A percentile compares a stretch with the other conserved stretches of the same genome.
phyloP scores from a whole-genome alignment of 2,113 vertebrate species.

The Megaptera novaeangliae region DNA sequence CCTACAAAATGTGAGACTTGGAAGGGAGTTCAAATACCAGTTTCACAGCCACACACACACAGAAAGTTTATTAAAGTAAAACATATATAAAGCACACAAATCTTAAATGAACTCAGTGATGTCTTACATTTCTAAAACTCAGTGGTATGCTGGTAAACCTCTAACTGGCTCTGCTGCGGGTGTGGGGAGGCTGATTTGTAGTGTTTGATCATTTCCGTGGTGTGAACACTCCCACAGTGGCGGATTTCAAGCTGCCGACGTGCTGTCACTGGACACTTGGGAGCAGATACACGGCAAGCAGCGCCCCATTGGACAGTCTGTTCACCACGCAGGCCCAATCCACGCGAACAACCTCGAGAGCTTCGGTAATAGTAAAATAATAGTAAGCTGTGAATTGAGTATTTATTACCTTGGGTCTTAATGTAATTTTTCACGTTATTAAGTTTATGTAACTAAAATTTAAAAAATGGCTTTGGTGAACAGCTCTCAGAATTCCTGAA shows the following conservation, averaged over 20 bases:
- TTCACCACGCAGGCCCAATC: rapidly evolving
- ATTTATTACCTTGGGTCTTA: not conserved
- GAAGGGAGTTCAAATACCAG: not conserved
- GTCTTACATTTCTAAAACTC: not conserved
- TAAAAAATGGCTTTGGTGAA: not conserved
- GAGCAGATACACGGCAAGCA: not conserved
- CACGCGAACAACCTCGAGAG: rapidly evolving
- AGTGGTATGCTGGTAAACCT: not conserved
- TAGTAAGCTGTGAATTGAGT: not conserved
- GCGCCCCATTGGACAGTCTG: too few relatives aligned
- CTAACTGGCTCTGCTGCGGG: too few relatives aligned
- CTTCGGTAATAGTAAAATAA: not conserved
- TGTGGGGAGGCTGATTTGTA: not conserved
- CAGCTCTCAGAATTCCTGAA: not conserved
- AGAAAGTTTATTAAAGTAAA: too few relatives aligned
- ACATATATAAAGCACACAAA: not conserved
- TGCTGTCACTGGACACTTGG: not conserved
- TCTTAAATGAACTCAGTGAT: not conserved
- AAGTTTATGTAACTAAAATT: not conserved
- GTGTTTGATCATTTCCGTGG: not conserved
- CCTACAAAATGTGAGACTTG: not conserved
- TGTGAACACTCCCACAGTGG: too few relatives aligned
- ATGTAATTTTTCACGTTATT: not conserved
- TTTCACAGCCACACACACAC: not conserved
- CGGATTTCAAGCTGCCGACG: not conserved